These are phyloP conservation scores for Saxicola maurus DNA, from an alignment of 2,797 vertebrate species.

Conservation along the genomic window DNA sequence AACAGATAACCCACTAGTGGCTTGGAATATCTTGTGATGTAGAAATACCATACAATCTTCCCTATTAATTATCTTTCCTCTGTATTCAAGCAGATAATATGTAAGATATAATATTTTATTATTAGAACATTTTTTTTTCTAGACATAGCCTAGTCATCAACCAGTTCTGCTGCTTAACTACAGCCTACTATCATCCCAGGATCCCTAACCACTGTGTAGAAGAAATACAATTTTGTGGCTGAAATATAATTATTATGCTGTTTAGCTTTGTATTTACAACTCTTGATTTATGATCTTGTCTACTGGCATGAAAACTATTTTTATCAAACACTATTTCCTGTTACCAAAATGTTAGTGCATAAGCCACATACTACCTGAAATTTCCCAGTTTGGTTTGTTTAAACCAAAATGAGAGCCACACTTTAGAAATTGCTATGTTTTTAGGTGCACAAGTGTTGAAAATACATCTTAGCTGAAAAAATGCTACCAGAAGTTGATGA, in stretches of 20 bases:
- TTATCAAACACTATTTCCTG: neutral
- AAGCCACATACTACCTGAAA: neutral
- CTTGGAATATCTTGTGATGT: neutral
- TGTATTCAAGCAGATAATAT: neutral
- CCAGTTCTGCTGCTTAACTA: constrained; percentile 55
- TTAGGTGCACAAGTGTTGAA: neutral
- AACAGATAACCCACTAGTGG: neutral
- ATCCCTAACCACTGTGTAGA: constrained; percentile 60
- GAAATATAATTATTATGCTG: constrained; percentile 32
- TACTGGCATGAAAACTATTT: neutral
- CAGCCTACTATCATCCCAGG: constrained; percentile 61
- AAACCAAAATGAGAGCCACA: neutral
- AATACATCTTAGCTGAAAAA: neutral
- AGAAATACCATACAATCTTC: neutral
- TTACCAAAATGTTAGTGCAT: neutral
- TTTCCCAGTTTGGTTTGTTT: neutral
- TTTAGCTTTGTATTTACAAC: constrained; percentile 48
- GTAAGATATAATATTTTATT: neutral
- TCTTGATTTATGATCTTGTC: constrained; percentile 2
- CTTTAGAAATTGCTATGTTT: neutral
- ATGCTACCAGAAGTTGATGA: neutral
- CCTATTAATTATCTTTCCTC: neutral
- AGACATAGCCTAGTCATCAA: neutral
- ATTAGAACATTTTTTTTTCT: neutral
- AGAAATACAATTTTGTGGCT: constrained; percentile 25